Base-by-base conservation (phyloP, 2,888 invertebrate species). In the Archips crataeganus region DNA sequence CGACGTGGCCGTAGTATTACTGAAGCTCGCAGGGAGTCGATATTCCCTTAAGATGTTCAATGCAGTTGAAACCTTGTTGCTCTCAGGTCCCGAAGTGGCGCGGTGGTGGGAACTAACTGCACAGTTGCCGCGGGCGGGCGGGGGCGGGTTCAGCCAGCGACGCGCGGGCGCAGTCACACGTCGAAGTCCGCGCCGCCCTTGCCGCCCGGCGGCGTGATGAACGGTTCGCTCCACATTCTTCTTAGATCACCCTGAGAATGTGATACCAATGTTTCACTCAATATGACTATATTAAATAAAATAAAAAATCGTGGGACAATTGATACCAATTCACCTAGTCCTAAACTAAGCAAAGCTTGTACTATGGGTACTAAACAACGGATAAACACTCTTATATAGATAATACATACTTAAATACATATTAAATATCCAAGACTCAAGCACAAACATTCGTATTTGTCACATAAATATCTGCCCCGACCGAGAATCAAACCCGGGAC, bases 191-290 rank as follows among this genome's bases (percentile, higher is more conserved):
- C 90, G 75, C 88, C 88, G 61, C 80, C 82, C 80, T 98, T 98
- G 81, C 96, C 96, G 81, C 96, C 96, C 85, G 96, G 96, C 84
- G 97, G 97, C 81, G 97, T 95, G 93, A 98, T 98, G 94, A 98
- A 98, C 79, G 98, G 98, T 93, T 98, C 99, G 86, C 98, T 98
- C 99, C 99, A 99, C 99, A 99, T 99, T 84, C 99, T 96, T 88
- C 98, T 95, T 83, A 99, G 95, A 95, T 99, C 99, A 79, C 99
- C 99, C 99, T 99, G 93, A 70, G 45, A 64, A 42, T 6, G 5
- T 3, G n/a, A 5, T n/a, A 10, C 11, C 45, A 49, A 49, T 49
- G 49, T 49, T 49, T 49, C n/a, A n/a, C 6, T 49, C 2, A 3
- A 2, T 45, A 49, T n/a, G 3, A 11, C 45, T n/a, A 47, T 47